These are phyloP conservation scores for Acleris cristana DNA, from an alignment of 2,888 invertebrate species.

Conservation along the genomic window DNA sequence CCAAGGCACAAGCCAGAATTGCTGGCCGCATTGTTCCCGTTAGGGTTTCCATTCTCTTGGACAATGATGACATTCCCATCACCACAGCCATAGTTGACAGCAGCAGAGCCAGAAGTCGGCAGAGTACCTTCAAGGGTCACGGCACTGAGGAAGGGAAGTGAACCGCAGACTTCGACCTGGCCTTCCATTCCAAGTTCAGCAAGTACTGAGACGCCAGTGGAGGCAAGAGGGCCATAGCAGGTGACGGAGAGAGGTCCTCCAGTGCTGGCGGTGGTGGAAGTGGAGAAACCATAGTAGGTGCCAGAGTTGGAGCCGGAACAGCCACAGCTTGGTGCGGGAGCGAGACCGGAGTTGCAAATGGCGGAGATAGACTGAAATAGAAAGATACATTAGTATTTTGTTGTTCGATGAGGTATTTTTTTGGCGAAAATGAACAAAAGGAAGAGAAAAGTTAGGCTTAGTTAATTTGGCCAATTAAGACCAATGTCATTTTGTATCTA, in stretches of 20 bases:
- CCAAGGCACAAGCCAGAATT: slow-evolving; percentile 13
- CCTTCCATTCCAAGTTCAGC: slow-evolving; percentile 36
- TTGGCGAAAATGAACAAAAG: too few species aligned
- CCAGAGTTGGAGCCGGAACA: background rate
- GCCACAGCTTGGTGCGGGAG: background rate
- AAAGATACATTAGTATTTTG: background rate
- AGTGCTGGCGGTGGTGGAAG: slow-evolving; percentile 23
- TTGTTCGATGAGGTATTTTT: too few species aligned
- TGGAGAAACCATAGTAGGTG: slow-evolving; percentile 15
- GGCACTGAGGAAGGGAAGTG: slow-evolving; percentile 54
- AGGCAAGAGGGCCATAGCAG: slow-evolving; percentile 23
- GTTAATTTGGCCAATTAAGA: too few species aligned
- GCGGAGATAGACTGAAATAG: slow-evolving; percentile 17
- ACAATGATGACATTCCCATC: slow-evolving; percentile 33
- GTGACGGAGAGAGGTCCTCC: slow-evolving; percentile 32
- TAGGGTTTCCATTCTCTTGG: slow-evolving; percentile 28
- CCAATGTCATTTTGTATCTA: too few species aligned
- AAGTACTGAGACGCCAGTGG: slow-evolving; percentile 24
- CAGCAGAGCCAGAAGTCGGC: slow-evolving; percentile 51
- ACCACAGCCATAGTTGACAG: slow-evolving; percentile 49
- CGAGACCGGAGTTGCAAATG: background rate
- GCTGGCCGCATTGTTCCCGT: slow-evolving; percentile 17
- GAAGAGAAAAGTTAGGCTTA: too few species aligned
- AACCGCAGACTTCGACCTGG: slow-evolving; percentile 15
- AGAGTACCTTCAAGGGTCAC: slow-evolving; percentile 52